phyloP scores from a whole-genome alignment of 2,797 vertebrate genomes.

The Xiphorhynchus erythropygius region DNA sequence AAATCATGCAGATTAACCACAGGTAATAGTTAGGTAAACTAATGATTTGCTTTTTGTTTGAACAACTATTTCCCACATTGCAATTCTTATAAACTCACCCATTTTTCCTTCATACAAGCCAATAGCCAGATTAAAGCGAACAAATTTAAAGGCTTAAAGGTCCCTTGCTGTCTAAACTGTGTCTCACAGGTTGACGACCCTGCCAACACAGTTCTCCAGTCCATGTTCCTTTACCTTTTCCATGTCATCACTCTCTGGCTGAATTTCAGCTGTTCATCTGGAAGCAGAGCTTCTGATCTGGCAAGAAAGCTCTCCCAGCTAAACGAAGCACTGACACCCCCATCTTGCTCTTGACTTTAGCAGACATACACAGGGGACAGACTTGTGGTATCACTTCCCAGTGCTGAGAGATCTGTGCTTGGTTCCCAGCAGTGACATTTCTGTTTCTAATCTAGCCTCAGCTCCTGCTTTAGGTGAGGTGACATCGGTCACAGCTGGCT shows the following conservation, averaged over 20 bases:
- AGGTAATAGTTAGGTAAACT: background rate
- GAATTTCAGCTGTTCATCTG: background rate
- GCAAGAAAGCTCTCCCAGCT: background rate
- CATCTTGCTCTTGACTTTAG: background rate
- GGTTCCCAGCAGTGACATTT: background rate
- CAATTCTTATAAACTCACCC: background rate
- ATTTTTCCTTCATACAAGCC: background rate
- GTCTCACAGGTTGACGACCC: background rate
- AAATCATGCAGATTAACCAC: background rate
- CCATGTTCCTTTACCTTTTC: background rate
- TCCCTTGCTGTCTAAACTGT: background rate
- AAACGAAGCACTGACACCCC: background rate
- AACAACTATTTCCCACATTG: background rate
- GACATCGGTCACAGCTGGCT: background rate
- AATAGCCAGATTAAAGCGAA: background rate
- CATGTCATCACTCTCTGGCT: background rate
- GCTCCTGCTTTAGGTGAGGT: background rate
- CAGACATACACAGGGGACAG: accelerated
- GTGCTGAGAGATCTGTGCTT: background rate
- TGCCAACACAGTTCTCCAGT: background rate
- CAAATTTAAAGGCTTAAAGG: background rate
- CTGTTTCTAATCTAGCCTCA: background rate
- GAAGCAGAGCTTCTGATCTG: background rate
- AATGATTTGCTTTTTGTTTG: background rate
- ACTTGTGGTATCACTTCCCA: background rate